Evolutionary conservation across 1,140 invertebrate genomes (phyloP).

Genomic region (Agraylea sexmaculata): DNA sequence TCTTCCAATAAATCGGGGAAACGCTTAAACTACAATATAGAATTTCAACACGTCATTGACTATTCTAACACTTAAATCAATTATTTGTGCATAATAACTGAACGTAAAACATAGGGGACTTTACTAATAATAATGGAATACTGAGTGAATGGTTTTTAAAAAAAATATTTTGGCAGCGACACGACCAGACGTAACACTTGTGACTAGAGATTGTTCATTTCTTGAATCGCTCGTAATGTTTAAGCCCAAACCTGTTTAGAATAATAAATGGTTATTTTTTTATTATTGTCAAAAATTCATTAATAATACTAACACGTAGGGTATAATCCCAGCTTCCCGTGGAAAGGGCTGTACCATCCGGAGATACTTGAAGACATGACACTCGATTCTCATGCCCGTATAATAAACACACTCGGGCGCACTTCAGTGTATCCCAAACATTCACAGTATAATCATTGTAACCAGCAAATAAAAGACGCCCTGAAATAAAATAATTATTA

Average conservation of each 20-base stretch:
- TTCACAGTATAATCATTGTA: constrained; percentile 99
- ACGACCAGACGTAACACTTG: no score
- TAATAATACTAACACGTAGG: constrained; percentile 55
- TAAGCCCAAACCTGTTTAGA: constrained; percentile 27
- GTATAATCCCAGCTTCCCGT: constrained; percentile 98
- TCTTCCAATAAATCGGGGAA: no score
- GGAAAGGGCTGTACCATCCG: constrained; percentile 94
- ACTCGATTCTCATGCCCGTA: constrained; percentile 98
- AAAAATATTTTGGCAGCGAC: no score
- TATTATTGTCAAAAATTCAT: constrained; percentile 7
- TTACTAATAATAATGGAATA: no score
- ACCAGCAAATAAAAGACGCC: constrained; percentile 91
- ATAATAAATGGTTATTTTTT: constrained; percentile 9
- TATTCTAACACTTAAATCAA: no score
- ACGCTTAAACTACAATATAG: no score
- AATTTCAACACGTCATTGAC: no score
- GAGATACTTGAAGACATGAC: constrained; percentile 86
- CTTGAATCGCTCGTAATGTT: constrained; percentile 7
- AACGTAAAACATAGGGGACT: no score
- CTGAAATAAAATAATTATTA: constrained; percentile 34
- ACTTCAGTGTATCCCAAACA: constrained; percentile 97
- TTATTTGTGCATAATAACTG: no score
- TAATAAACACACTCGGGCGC: constrained; percentile 75
- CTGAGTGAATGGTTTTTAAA: no score
- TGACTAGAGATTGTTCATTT: no score